A percentile compares a stretch with the other conserved stretches of the same genome.
These are phyloP conservation scores for Agrotis puta DNA, from an alignment of 2,888 invertebrate genomes.

Conservation along the genomic window DNA sequence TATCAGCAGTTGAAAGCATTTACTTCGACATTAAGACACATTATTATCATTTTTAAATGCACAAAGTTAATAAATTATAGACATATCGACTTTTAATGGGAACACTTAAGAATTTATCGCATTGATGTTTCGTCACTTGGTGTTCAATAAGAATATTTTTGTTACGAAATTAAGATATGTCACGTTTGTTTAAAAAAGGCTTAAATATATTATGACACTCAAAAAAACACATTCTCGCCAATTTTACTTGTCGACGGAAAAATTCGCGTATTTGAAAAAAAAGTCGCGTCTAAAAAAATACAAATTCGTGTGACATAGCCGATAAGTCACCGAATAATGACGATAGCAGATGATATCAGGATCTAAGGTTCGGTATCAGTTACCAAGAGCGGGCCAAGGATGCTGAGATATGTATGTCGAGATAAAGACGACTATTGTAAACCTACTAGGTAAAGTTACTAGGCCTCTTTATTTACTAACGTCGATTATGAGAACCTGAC, in stretches of 20 bases:
- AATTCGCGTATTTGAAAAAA: neutral
- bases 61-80: constrained; percentile 36
- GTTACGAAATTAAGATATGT: constrained; percentile 7
- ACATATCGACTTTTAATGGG: constrained; percentile 37
- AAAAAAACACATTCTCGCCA: neutral
- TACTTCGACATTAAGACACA: constrained; percentile 28
- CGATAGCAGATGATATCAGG: constrained; percentile 59
- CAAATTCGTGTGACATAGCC: constrained; percentile 12
- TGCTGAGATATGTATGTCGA: constrained; percentile 60
- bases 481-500: neutral
- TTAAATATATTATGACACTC: too few species aligned
- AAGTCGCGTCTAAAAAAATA: neutral
- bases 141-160: constrained; percentile 36
- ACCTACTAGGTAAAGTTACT: constrained; percentile 18
- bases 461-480: constrained; percentile 32
- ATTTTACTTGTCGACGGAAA: neutral
- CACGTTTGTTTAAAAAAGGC: neutral
- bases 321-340: constrained; percentile 55
- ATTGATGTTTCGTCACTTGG: constrained; percentile 37
- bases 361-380: constrained; percentile 52
- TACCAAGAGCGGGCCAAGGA: constrained; percentile 56
- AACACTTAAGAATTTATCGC: constrained; percentile 50
- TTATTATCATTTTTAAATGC: constrained; percentile 39
- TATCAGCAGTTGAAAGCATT: constrained; percentile 56
- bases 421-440: constrained; percentile 51